phyloP scores from a whole-genome alignment of 64 coral and sea anemone species.

The Montipora efflorescens region DNA sequence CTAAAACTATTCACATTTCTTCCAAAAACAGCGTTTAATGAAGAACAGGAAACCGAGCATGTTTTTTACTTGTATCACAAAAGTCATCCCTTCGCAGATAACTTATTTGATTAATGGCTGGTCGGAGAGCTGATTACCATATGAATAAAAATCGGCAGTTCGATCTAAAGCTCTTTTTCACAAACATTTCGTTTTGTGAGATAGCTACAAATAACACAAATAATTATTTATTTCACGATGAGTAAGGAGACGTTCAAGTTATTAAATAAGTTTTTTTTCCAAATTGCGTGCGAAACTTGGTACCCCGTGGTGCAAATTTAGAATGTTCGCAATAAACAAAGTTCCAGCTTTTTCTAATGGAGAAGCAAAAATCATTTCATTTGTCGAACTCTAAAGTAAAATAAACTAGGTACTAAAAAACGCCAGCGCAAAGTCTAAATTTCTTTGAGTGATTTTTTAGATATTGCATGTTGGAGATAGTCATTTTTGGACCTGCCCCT shows the following conservation, averaged over 20 bases:
- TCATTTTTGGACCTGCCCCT: background rate
- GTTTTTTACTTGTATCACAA: background rate
- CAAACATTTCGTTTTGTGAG: no score
- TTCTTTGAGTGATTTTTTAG: background rate
- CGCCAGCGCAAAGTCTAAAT: background rate
- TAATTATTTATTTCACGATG: background rate
- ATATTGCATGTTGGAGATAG: background rate
- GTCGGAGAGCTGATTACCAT: background rate
- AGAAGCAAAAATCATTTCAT: background rate
- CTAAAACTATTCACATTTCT: no score
- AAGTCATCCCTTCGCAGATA: background rate
- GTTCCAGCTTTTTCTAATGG: background rate
- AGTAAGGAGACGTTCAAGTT: background rate
- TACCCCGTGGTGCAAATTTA: constrained; percentile 10
- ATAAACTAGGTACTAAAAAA: background rate
- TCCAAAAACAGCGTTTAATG: background rate
- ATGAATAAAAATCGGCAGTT: background rate
- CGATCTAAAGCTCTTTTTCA: no score
- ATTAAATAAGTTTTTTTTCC: background rate
- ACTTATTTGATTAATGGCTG: background rate
- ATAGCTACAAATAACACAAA: background rate
- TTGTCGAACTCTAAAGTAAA: background rate
- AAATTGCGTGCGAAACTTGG: background rate
- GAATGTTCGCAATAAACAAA: background rate
- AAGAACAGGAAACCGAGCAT: background rate